Base-by-base conservation (phyloP, 2,113 vertebrate species). In the Odontesthes bonariensis region DNA sequence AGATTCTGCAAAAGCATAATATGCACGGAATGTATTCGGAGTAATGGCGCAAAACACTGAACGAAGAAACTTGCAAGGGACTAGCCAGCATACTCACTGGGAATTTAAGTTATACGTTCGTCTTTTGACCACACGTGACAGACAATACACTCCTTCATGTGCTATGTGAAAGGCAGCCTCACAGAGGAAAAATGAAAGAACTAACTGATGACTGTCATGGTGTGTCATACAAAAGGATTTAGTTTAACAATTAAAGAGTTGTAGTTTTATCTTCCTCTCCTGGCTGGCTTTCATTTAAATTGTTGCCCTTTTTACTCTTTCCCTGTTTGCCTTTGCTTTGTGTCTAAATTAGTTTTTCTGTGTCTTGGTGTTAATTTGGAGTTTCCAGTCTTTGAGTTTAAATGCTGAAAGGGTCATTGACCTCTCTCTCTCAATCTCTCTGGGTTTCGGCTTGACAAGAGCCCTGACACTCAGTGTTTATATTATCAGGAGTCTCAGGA, bases 381-480 rank as follows among this genome's bases (percentile, higher is more conserved):
- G 47, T 75, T 72, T 35, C n/a, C 27, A n/a, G 77, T 58, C 49
- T 59, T 40, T 51, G 13, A 54, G 22, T 71, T 60, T 11, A 70
- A 62, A 70, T 49, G 55, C 23, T 57, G 54, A 67, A 49, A 32
- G 42, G 57, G 6, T 70, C 60, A 62, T 1, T 23, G 19, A 56
- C 8, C 10, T 69, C 0, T 74, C 17, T 56, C 31, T 76, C 16
- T 62, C 32, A 46, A 42, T 33, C 35, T 38, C 11, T 38, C 35
- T 17, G 1, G n/a, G 47, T 69, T 80, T 67, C 31, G 56, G 54
- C 54, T 68, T 77, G 66, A 79, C 64, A 78, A 57, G 44, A 83
- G 62, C 61, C 58, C 55, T 69, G 56, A 52, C 33, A 69, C 53
- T 51, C 23, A 53, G 5, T 78, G 75, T 86, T 87, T 79, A 75